A percentile compares a stretch with the other conserved stretches of the same genome.
Evolutionary conservation across 1,140 invertebrate species (phyloP).

Genomic region (Bombyx mandarina): DNA sequence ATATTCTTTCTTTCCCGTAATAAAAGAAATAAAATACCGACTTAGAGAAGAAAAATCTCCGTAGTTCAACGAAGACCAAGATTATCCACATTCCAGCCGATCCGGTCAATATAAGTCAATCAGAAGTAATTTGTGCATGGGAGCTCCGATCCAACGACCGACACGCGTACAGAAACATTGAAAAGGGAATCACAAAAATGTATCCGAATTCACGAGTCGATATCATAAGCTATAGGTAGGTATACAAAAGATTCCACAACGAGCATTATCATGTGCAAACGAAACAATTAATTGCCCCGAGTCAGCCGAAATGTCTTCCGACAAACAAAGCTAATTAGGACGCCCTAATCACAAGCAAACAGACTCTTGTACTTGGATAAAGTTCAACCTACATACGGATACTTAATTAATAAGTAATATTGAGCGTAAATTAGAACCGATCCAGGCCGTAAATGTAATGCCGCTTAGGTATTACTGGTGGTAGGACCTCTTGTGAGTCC

Average conservation of each 20-base stretch:
- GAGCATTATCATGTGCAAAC: slow-evolving; percentile 32
- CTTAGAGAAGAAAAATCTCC: too few relatives aligned
- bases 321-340: slow-evolving; percentile 10
- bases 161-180: too few relatives aligned
- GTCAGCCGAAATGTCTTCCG: slow-evolving; percentile 23
- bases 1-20: too few relatives aligned
- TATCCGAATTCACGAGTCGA: not conserved
- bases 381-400: slow-evolving; percentile 2
- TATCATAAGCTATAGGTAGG: not conserved
- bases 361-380: slow-evolving; percentile 11
- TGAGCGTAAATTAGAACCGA: not conserved
- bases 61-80: too few relatives aligned
- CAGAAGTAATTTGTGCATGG: too few relatives aligned
- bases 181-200: not conserved
- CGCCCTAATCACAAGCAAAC: slow-evolving; percentile 14
- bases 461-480: too few relatives aligned
- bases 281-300: slow-evolving; percentile 37
- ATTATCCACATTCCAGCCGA: too few relatives aligned
- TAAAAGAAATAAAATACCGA: too few relatives aligned
- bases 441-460: too few relatives aligned
- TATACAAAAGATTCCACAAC: not conserved
- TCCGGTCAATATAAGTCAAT: too few relatives aligned
- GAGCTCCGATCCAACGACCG: too few relatives aligned
- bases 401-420: not conserved
- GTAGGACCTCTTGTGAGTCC: too few relatives aligned